phyloP scores from a whole-genome alignment of 2,113 vertebrate species.

The Cnemophilus loriae region DNA sequence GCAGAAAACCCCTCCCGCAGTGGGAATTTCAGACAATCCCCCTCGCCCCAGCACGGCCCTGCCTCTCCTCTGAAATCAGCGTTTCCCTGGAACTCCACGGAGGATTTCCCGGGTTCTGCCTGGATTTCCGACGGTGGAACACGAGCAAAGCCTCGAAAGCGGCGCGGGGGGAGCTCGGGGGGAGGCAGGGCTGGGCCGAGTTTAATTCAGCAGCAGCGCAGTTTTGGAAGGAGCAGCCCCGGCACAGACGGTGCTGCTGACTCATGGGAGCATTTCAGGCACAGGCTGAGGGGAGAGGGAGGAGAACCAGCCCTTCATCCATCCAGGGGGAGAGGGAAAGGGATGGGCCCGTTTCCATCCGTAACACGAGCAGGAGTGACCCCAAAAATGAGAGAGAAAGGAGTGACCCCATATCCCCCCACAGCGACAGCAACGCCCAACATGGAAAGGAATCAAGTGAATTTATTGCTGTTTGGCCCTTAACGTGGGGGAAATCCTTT shows the following conservation, averaged over 20 bases:
- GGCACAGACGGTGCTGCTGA: not conserved
- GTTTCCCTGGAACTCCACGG: not conserved
- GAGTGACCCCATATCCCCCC: not conserved
- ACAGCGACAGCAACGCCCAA: not conserved
- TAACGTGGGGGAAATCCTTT: not conserved
- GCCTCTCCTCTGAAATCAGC: not conserved
- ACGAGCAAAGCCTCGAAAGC: not conserved
- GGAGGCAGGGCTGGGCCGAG: not conserved
- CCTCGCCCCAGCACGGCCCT: not conserved
- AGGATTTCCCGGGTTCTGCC: not conserved
- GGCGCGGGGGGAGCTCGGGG: not conserved
- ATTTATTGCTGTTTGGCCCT: not conserved
- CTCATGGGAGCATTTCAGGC: not conserved
- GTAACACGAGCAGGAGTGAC: not conserved
- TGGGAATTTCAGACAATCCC: not conserved
- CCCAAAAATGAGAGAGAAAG: not conserved
- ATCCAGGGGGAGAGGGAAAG: not conserved
- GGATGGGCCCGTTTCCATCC: not conserved
- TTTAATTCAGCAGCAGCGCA: not conserved
- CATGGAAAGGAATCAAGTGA: rapidly evolving
- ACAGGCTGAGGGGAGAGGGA: rapidly evolving
- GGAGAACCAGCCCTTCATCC: not conserved
- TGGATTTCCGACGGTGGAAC: not conserved
- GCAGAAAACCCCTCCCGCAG: not conserved
- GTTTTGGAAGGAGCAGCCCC: not conserved